Evolutionary conservation across 2,888 invertebrate species (phyloP).

Genomic region (Thysanoteuthis rhombus): DNA sequence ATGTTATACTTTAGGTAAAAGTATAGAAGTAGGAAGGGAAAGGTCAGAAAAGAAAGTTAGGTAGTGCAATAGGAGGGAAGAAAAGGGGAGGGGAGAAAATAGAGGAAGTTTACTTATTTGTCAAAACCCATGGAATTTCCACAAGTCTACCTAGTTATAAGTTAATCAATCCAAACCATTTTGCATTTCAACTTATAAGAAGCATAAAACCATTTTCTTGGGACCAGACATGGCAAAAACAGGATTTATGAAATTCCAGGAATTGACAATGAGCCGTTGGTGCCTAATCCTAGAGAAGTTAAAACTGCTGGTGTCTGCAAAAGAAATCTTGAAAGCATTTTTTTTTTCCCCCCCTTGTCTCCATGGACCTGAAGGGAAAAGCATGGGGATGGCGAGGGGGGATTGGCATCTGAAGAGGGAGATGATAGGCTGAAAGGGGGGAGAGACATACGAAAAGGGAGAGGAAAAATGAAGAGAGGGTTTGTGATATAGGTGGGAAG

Average conservation of each 20-base stretch:
- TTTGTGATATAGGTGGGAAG: too few species aligned
- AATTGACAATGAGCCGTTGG: background rate
- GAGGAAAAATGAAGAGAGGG: background rate
- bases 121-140: too few species aligned
- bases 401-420: accelerated
- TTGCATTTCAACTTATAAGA: background rate
- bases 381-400: background rate
- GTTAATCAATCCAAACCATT: too few species aligned
- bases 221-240: background rate
- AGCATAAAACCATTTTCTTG: background rate
- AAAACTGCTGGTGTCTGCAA: background rate
- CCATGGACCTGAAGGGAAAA: background rate
- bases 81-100: too few species aligned
- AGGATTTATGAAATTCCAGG: background rate
- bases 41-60: too few species aligned
- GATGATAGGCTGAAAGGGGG: background rate
- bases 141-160: too few species aligned
- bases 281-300: background rate
- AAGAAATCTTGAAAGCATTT: background rate
- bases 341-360: too few species aligned
- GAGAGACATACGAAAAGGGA: background rate
- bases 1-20: too few species aligned
- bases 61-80: too few species aligned
- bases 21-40: too few species aligned
- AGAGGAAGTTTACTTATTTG: too few species aligned